Conservation (phyloP, 2,888 invertebrate genomes). For the Alentia gelatinosa region DNA sequence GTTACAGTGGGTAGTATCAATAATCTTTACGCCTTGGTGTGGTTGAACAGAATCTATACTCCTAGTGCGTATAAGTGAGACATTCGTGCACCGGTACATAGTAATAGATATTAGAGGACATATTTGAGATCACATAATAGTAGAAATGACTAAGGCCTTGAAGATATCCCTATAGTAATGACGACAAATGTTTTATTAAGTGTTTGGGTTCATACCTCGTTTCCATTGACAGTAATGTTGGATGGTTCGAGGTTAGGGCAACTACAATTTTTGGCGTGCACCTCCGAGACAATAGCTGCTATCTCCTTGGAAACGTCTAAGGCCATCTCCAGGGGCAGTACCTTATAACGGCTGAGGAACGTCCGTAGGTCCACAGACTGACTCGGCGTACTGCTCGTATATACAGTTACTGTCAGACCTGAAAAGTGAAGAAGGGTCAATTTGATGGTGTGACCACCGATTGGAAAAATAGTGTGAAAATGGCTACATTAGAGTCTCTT, state of each 20-base stretch:
- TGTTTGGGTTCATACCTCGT: neutral
- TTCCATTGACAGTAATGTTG: neutral
- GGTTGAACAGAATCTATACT: neutral
- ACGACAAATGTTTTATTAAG: too few relatives aligned
- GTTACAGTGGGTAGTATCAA: too few relatives aligned
- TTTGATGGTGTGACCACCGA: too few relatives aligned
- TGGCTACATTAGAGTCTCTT: too few relatives aligned
- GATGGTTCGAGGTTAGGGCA: neutral
- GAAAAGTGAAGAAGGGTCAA: too few relatives aligned
- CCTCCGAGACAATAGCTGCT: neutral
- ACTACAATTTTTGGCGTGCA: neutral
- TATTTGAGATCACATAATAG: neutral
- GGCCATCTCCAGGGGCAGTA: neutral
- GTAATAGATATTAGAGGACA: neutral
- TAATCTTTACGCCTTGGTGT: too few relatives aligned
- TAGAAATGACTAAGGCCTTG: neutral
- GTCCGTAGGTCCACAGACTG: neutral
- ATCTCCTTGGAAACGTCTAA: neutral
- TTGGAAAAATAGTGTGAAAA: too few relatives aligned
- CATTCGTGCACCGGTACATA: neutral
- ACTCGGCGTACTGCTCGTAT: neutral
- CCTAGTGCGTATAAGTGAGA: neutral
- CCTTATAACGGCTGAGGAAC: neutral
- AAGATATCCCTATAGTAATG: neutral
- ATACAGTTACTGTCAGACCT: conserved; percentile 11